Conservation (phyloP, 2,797 vertebrate genomes). For the Cyprinodon diabolis region DNA sequence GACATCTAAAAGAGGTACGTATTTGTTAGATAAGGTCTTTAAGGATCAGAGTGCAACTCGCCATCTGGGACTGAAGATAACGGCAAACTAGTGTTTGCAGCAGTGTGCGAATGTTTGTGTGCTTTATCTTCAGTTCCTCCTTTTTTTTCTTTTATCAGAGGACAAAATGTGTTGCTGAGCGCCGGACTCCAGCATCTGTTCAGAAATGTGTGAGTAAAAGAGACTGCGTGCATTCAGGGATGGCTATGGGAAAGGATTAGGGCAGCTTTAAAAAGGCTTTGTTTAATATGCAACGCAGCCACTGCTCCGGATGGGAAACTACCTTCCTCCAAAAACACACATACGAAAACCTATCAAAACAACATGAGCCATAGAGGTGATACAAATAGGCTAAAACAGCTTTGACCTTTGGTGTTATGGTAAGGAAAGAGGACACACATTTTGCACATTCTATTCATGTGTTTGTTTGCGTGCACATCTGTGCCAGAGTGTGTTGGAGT, state of each 20-base stretch:
- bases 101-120: conserved; percentile 16
- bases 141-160: conserved; percentile 36
- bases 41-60: conserved; percentile 12
- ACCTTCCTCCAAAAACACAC: conserved; percentile 49
- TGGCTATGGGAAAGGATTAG: conserved; percentile 83
- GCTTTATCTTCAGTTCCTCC: conserved; percentile 6
- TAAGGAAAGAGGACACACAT: conserved; percentile 10
- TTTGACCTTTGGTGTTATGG: conserved; percentile 47
- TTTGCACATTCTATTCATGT: background rate
- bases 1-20: background rate
- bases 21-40: background rate
- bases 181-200: conserved; percentile 72
- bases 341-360: conserved; percentile 38
- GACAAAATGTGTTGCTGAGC: conserved; percentile 68
- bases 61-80: conserved; percentile 36
- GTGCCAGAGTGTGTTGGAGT: conserved; percentile 28
- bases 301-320: conserved; percentile 78
- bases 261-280: conserved; percentile 80
- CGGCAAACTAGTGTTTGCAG: conserved; percentile 8
- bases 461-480: conserved; percentile 20
- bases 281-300: conserved; percentile 79
- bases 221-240: conserved; percentile 61
- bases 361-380: conserved; percentile 28
- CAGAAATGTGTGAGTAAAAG: conserved; percentile 53
- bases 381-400: conserved; percentile 42